phyloP scores from a whole-genome alignment of 2,797 vertebrate genomes.

The Silurus lanzhouensis region DNA sequence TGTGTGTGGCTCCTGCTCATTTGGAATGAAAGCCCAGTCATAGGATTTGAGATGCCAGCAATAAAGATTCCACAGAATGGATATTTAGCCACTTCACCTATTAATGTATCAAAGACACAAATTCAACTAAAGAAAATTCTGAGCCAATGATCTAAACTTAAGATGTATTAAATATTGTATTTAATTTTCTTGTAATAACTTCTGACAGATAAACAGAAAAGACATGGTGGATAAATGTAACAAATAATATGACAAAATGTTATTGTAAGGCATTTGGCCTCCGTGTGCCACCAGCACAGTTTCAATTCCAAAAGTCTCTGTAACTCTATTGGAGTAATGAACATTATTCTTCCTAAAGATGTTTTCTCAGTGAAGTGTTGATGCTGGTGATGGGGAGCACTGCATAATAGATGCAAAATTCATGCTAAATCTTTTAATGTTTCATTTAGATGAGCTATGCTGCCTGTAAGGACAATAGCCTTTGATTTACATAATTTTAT shows the following conservation, averaged over 20 bases:
- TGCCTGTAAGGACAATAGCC: neutral
- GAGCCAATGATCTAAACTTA: neutral
- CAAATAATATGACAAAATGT: neutral
- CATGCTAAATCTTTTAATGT: neutral
- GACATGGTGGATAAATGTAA: neutral
- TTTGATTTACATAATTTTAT: neutral
- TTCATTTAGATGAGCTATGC: neutral
- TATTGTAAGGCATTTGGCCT: neutral
- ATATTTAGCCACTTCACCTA: neutral
- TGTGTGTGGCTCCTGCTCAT: neutral
- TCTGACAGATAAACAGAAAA: neutral
- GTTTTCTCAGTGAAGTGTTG: neutral
- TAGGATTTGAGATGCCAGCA: neutral
- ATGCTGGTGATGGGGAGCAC: neutral
- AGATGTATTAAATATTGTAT: neutral
- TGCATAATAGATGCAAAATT: neutral
- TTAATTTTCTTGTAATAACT: neutral
- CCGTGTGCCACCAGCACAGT: neutral
- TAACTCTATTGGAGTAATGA: neutral
- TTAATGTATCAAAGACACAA: neutral
- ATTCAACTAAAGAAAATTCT: neutral
- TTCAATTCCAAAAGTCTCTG: neutral
- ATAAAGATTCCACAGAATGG: neutral
- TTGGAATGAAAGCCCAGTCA: neutral
- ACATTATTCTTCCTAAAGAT: neutral